phyloP scores from a whole-genome alignment of 2,888 invertebrate species.

The Mesoligia furuncula region DNA sequence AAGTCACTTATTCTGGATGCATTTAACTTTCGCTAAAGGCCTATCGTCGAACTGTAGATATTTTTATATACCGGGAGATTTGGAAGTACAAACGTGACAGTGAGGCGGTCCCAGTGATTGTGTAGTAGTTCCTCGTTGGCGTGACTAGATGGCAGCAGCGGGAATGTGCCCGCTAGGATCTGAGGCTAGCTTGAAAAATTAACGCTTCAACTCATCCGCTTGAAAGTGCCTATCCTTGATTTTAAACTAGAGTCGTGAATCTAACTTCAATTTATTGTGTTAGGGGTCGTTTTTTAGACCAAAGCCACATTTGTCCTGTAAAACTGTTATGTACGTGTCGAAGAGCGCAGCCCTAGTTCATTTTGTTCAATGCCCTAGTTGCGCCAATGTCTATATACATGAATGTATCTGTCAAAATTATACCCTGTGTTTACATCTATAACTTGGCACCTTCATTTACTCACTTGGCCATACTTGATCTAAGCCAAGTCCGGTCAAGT shows the following conservation, averaged over 20 bases:
- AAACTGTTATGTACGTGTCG: conserved; percentile 16
- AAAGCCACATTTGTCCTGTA: conserved; percentile 1
- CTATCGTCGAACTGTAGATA: conserved; percentile 81
- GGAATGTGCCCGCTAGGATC: conserved; percentile 25
- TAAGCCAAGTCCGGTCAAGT: conserved; percentile 46
- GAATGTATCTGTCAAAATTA: conserved; percentile 56
- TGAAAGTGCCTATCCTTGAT: conserved; percentile 16
- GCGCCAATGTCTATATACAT: conserved; percentile 50
- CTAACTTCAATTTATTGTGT: conserved; percentile 46
- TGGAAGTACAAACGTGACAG: conserved; percentile 76
- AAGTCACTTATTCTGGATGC: conserved; percentile 70
- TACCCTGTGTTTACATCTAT: conserved; percentile 10
- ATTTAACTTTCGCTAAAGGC: conserved; percentile 86
- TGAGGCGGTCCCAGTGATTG: conserved; percentile 63
- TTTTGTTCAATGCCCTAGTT: conserved; percentile 56
- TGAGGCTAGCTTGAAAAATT: conserved; percentile 4
- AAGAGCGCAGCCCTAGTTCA: conserved; percentile 20
- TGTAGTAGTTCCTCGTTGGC: conserved; percentile 56
- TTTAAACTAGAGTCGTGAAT: conserved; percentile 26
- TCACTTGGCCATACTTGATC: conserved; percentile 35
- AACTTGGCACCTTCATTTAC: conserved; percentile 20
- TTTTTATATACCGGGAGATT: conserved; percentile 72
- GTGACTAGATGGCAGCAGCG: conserved; percentile 57
- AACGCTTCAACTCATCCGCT: conserved; percentile 27
- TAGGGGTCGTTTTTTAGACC: conserved; percentile 56